A percentile compares a stretch with the other conserved stretches of the same genome.
These are phyloP conservation scores for Listrodromus nycthemerus DNA, from an alignment of 2,888 invertebrate genomes.

Conservation along the genomic window DNA sequence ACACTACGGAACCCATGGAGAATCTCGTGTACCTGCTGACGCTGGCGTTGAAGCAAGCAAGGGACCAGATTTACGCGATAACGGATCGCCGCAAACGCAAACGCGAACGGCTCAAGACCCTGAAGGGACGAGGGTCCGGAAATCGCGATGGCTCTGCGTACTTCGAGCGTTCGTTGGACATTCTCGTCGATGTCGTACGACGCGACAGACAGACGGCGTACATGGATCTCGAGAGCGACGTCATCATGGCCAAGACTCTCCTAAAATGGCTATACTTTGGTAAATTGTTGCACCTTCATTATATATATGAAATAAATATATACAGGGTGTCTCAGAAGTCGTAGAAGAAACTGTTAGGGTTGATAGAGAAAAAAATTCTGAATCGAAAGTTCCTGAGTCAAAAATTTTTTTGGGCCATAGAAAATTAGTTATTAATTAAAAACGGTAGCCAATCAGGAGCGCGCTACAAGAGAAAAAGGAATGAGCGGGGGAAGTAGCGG, in stretches of 20 bases:
- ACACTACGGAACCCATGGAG: slow-evolving; percentile 85
- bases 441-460: no score
- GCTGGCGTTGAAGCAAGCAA: slow-evolving; percentile 88
- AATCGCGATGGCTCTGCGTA: slow-evolving; percentile 73
- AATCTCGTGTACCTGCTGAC: slow-evolving; percentile 88
- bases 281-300: slow-evolving; percentile 61
- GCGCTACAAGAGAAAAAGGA: no score
- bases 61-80: slow-evolving; percentile 84
- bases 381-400: no score
- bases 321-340: no score
- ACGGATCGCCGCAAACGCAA: slow-evolving; percentile 67
- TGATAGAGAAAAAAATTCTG: no score
- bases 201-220: slow-evolving; percentile 86
- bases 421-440: no score
- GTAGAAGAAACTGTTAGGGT: no score
- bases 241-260: slow-evolving; percentile 86
- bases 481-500: no score
- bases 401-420: no score
- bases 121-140: slow-evolving; percentile 67
- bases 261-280: slow-evolving; percentile 87
- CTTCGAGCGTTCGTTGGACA: slow-evolving; percentile 87
- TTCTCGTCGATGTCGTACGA: slow-evolving; percentile 87
- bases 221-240: slow-evolving; percentile 85
- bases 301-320: no score
- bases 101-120: slow-evolving; percentile 55